A percentile compares a stretch with the other conserved stretches of the same genome.
Conservation (phyloP, 2,888 invertebrate genomes). For the Nymphalis urticae region DNA sequence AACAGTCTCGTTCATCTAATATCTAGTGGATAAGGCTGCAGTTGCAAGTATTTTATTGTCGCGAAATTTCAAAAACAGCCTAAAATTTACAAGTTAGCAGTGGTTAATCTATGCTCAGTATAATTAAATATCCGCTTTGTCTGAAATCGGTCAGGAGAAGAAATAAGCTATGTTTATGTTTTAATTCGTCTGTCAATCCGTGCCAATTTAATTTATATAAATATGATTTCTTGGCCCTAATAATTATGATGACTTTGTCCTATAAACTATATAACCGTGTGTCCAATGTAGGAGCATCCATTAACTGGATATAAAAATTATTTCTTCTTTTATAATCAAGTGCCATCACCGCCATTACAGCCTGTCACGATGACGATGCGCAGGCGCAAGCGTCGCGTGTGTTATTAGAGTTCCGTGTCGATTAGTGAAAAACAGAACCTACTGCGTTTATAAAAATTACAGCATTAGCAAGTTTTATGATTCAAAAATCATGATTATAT, state of each 20-base stretch:
- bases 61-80: no score
- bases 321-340: slow-evolving; percentile 39
- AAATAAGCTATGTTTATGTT: no score
- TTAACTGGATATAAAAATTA: slow-evolving; percentile 45
- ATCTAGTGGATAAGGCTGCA: no score
- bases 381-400: slow-evolving; percentile 50
- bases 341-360: slow-evolving; percentile 47
- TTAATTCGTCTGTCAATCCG: no score
- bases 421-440: slow-evolving; percentile 16
- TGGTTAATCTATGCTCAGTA: no score
- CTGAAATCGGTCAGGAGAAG: no score
- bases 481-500: no score
- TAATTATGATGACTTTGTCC: slow-evolving; percentile 17
- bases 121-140: no score
- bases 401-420: slow-evolving; percentile 46
- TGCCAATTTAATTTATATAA: no score
- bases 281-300: slow-evolving; percentile 34
- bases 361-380: slow-evolving; percentile 66
- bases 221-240: background rate
- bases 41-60: no score
- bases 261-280: slow-evolving; percentile 28
- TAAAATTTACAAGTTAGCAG: no score
- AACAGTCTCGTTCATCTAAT: no score
- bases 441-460: background rate
- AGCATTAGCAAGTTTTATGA: background rate